Base-by-base conservation (phyloP, 2,888 invertebrate species). In the Meteorus cinctellus region DNA sequence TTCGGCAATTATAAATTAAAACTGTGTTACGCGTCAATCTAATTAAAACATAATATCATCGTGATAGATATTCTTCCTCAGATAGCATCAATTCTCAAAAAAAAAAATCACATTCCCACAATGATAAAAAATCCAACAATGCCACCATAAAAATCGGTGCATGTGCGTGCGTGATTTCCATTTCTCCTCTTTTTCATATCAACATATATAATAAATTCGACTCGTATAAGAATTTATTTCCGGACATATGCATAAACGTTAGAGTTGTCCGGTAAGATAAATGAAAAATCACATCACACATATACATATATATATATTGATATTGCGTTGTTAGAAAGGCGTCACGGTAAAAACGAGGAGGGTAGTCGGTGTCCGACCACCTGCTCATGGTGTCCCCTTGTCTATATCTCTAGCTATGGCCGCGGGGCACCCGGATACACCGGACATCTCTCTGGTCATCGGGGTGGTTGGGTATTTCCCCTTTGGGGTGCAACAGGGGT, bases 321-420 rank as follows among this genome's bases (percentile, higher is more conserved):
- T 65, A 65, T 51, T 29, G 16, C 55, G 72, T 73, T 73, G 66
- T 73, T 72, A 72, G 27, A 68, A 76, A 68, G 60, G 59, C 66
- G 51, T 75, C 71, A 70, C 60, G 62, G 70, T 63, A 63, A 67
- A 75, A 31, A 55, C 24, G 65, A 60, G n/a, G 41, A 62, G 59
- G 68, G 62, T 63, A 77, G 76, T 77, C 72, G 66, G 74, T 67
- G 74, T 59, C 24, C 68, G 78, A 77, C 80, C 80, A 80, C 80
- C 80, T 80, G 80, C 80, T 80, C 72, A 63, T 34, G 72, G 45
- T 71, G 65, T 59, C 72, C 76, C 78, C 72, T 27, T 31, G 67
- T 67, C 51, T 19, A 68, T 51, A 72, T 67, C 55, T 34, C 16
- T 59, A 68, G 41, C 62, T 29, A 66, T 66, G 41, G 66, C 41